These are phyloP conservation scores for Cheilosia scutellata DNA, from an alignment of 2,888 invertebrate genomes.

Conservation along the genomic window DNA sequence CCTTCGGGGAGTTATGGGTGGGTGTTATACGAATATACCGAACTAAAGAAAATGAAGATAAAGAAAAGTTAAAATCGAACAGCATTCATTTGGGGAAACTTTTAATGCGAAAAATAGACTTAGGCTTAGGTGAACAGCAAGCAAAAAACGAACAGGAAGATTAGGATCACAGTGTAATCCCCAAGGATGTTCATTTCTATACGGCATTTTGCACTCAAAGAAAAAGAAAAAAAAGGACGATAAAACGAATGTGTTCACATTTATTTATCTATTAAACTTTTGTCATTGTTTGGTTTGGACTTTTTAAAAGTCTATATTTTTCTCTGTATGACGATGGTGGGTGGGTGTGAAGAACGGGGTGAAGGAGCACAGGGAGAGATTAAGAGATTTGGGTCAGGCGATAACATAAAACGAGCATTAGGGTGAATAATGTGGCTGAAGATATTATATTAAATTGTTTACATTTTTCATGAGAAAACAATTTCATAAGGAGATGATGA, in stretches of 20 bases:
- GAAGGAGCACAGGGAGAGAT: conserved; percentile 6
- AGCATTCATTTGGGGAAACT: conserved; percentile 31
- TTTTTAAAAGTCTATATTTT: neutral
- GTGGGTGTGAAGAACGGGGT: neutral
- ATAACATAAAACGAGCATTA: conserved; percentile 37
- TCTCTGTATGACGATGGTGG: neutral
- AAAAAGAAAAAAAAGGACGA: conserved; percentile 10
- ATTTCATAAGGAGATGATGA: conserved; percentile 23
- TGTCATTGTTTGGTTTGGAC: conserved; percentile 35
- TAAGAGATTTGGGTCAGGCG: conserved; percentile 43
- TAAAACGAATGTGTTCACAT: conserved; percentile 47
- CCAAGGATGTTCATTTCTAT: conserved; percentile 20
- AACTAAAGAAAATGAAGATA: conserved; percentile 19
- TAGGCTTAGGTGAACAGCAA: neutral
- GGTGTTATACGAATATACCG: neutral
- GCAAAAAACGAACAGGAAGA: neutral
- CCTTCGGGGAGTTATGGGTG: neutral
- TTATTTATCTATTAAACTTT: conserved; percentile 65
- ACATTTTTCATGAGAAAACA: conserved; percentile 32
- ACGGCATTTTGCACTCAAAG: conserved; percentile 6
- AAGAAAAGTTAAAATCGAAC: conserved; percentile 57
- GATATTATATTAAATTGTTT: conserved; percentile 46
- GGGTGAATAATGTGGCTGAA: conserved; percentile 47
- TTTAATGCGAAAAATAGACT: conserved; percentile 30
- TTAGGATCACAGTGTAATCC: conserved; percentile 7